Evolutionary conservation across 2,888 invertebrate genomes (phyloP), one percentile per base, ranked within the genome.

Genomic region (Cosmopolites sordidus): DNA sequence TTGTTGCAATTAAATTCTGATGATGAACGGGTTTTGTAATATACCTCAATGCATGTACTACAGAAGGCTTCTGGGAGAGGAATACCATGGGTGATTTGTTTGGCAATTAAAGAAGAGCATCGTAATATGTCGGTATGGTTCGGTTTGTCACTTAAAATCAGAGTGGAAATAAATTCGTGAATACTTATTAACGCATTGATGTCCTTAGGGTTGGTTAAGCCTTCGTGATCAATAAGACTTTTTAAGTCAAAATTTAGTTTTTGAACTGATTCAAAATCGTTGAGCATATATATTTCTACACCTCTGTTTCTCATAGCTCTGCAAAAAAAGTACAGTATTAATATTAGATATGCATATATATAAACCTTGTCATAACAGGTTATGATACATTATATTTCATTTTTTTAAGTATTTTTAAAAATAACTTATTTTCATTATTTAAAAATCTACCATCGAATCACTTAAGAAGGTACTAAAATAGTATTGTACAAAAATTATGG

Each of bases 231-330:
- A 0, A 83, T 71, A 57, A 83, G 68, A 33, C 79, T 76, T 59
- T 76, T 77, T 52, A 78, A 68, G 65, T 84, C 83, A 16, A 73
- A 65, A 29, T 67, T 60, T 37, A 66, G 62, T 16, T 15, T 17
- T 30, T 22, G 12, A 5, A 49, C 16, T 1, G 42, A 60, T 43
- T 73, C 70, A 4, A 63, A 65, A 11, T 71, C 67, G 40, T 72
- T 70, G 6, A 43, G 47, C 52, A 58, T 46, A 68, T 74, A 89
- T 64, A 99, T 86, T 78, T 99, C 99, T 0, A 99, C 84, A 2
- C 98, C 96, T 66, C 99, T 82, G 73, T 99, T 99, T 55, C 98
- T 82, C 99, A 99, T 99, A 0, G 99, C 99, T 63, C 92, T 83
- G 68, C 48, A 74, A 72, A 56, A 50, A 61, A 48, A 29, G 15